phyloP scores from a whole-genome alignment of 1,140 invertebrate genomes.

The Mamestra configurata region DNA sequence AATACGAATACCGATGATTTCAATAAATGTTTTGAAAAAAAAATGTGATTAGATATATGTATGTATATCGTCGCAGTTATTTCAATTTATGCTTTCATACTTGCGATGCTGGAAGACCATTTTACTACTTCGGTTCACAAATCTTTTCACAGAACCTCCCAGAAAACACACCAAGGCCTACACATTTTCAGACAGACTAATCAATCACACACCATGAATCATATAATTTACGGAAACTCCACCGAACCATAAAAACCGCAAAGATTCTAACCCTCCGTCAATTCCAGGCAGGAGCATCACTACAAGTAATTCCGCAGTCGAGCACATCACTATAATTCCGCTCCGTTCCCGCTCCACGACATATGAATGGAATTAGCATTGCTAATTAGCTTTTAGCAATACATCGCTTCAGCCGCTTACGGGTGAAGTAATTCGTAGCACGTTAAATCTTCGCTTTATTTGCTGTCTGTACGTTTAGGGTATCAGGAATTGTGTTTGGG shows the following conservation, averaged over 20 bases:
- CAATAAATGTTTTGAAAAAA: too few species aligned
- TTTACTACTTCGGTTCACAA: too few species aligned
- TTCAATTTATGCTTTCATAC: too few species aligned
- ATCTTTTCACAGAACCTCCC: too few species aligned
- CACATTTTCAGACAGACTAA: too few species aligned
- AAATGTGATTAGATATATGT: too few species aligned
- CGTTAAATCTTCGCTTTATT: conserved; percentile 31
- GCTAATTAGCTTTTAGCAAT: conserved; percentile 54
- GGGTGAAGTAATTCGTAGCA: conserved; percentile 48
- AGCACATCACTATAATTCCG: conserved; percentile 25
- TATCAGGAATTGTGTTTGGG: neutral
- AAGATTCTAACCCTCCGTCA: neutral
- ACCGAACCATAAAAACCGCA: neutral
- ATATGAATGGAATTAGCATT: conserved; percentile 56
- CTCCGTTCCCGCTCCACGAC: conserved; percentile 7
- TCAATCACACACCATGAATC: too few species aligned
- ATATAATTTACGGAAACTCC: neutral
- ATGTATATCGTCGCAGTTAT: too few species aligned
- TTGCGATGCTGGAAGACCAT: too few species aligned
- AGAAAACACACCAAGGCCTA: too few species aligned
- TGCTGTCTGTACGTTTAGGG: conserved; percentile 19
- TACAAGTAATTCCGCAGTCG: neutral
- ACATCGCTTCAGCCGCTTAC: conserved; percentile 38
- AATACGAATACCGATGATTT: too few species aligned
- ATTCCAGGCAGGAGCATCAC: neutral